Base-by-base conservation (phyloP, 2,888 invertebrate species). In the Drosophila cognata region DNA sequence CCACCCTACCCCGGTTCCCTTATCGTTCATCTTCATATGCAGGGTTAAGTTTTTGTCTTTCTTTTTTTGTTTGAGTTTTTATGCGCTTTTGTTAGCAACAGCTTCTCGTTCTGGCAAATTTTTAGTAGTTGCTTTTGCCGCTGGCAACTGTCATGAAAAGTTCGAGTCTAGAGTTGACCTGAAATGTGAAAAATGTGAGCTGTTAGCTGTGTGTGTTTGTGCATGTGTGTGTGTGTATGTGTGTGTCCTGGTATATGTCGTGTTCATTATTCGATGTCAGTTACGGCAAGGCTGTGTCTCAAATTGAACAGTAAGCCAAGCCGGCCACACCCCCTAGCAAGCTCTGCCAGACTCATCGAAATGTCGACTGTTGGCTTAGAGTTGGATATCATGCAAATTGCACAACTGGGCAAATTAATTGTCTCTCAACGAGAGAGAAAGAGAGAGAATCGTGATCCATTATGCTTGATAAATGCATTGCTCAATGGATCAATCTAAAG, bases 101-200 rank as follows among this genome's bases (percentile, higher is more conserved):
- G 70, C 70, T 29, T 85, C 71, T 74, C 57, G 50, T 59, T 70
- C 69, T 68, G 38, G 52, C 64, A 55, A 77, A 77, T 63, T 72
- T 76, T 67, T 74, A 60, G 66, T 38, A 74, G 65, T 51, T 53
- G 46, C 55, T 56, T 25, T 56, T 84, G 71, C 69, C 83, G 70
- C 71, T 85, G 70, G 70, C 86, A 79, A 82, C 82, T 84, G 89
- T 89, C 84, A 84, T 89, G 74, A 77, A 87, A 85, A 84, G 85
- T 86, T 84, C 78, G 77, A 88, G 81, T 80, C 84, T 82, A 72
- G 76, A 84, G 85, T 82, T 86, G 85, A 84, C 88, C 88, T 89
- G 88, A 80, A 89, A 84, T 77, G 71, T 66, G 71, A 55, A 66
- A 51, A 70, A 63, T 80, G 66, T 69, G 71, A 57, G 81, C 59